Evolutionary conservation across 2,113 vertebrate species (phyloP), one percentile per base, ranked within the genome.

Genomic region (Gadus chalcogrammus): DNA sequence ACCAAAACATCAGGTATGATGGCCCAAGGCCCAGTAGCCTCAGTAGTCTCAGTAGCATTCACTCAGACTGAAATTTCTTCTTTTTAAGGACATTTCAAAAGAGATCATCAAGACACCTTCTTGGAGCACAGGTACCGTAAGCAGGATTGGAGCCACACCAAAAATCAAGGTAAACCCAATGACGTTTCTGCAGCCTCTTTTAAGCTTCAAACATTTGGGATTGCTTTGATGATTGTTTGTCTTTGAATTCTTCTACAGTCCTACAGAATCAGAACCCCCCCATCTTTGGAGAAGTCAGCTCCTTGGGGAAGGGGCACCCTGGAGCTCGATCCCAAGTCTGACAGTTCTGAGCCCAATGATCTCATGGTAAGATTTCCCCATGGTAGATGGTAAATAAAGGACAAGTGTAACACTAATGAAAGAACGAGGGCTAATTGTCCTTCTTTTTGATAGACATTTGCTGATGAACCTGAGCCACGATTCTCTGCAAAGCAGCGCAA

Each of bases 271-370:
- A 94, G 89, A 78, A 96, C 95, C 66, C 95, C 96, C 68, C 94
- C 94, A 31, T 73, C 60, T 73, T 31, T 69, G 74, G 88, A 88
- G 70, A 88, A 81, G 63, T 64, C 67, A 31, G 72, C 86, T 13
- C 79, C 65, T 60, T 91, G 82, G 89, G 90, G 82, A 66, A 95
- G 92, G 84, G 87, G 77, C 64, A 42, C 85, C 24, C 70, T 96
- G 6, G 92, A 92, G 12, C 85, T 98, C 77, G 95, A 97, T 70
- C 60, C 86, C 64, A 93, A 91, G 70, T 96, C 95, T 20, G 95
- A 98, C 75, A 96, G 93, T 88, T 98, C 97, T 6, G 95, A 96
- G 55, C 85, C 87, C 63, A 83, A 76, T 17, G 96, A 97, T 86
- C 81, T 97, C 24, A 77, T 95, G 92, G 96, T 98, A 91, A 94